A percentile compares a stretch with the other conserved stretches of the same genome.
phyloP scores from a whole-genome alignment of 2,888 invertebrate genomes.

The Limnephilus lunatus region DNA sequence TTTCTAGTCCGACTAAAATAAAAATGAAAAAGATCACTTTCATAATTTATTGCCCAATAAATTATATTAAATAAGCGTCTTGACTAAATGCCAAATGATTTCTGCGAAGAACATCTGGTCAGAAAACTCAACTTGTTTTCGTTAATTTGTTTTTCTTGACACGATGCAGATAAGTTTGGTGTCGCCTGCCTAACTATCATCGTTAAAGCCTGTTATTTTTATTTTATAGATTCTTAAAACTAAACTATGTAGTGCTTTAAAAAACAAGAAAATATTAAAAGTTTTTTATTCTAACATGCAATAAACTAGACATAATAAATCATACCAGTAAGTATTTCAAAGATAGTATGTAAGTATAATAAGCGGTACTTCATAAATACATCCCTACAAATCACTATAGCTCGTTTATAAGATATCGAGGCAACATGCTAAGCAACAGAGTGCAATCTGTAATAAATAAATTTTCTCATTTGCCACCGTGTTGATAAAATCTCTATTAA shows the following conservation, averaged over 20 bases:
- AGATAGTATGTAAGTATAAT: background rate
- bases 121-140: background rate
- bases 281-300: background rate
- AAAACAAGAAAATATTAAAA: too few relatives aligned
- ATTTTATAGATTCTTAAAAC: background rate
- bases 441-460: conserved; percentile 25
- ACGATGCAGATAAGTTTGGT: background rate
- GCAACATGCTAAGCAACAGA: background rate
- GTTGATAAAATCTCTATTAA: conserved; percentile 33
- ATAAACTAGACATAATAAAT: background rate
- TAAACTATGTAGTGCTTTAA: too few relatives aligned
- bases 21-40: background rate
- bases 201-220: conserved; percentile 3
- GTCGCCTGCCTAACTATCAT: background rate
- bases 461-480: conserved; percentile 31
- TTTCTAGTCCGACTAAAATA: background rate
- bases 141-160: conserved; percentile 17
- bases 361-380: background rate
- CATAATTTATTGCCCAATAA: background rate
- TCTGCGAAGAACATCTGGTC: conserved; percentile 3
- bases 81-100: conserved; percentile 5
- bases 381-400: background rate
- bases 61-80: background rate
- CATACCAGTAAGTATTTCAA: background rate
- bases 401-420: conserved; percentile 17